phyloP scores from a whole-genome alignment of 2,113 vertebrate genomes.

The Collichthys lucidus region DNA sequence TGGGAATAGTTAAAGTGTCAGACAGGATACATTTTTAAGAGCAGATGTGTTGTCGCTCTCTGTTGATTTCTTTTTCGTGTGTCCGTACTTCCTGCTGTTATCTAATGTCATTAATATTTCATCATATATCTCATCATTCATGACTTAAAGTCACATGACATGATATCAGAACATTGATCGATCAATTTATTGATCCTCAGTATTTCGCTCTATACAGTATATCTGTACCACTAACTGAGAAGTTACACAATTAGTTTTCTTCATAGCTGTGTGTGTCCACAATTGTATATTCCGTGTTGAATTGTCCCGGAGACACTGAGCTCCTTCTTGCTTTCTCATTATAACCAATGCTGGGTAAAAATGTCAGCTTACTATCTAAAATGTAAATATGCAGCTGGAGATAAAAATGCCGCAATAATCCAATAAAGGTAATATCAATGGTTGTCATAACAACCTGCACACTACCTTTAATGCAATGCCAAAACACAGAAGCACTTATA shows the following conservation, averaged over 20 bases:
- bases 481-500: conserved; percentile 2
- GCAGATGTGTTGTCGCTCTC: too few species aligned
- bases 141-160: not conserved
- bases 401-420: conserved; percentile 53
- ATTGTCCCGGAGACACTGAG: conserved; percentile 18
- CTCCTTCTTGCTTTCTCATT: conserved; percentile 55
- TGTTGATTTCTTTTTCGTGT: not conserved
- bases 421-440: conserved; percentile 41
- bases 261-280: not conserved
- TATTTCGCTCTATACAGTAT: not conserved
- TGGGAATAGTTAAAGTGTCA: too few species aligned
- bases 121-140: not conserved
- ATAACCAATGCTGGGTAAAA: conserved; percentile 34
- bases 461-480: conserved; percentile 34
- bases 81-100: not conserved
- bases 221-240: not conserved
- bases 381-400: conserved; percentile 54
- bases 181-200: not conserved
- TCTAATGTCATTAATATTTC: not conserved
- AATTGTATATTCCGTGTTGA: not conserved
- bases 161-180: not conserved
- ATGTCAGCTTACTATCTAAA: conserved; percentile 60
- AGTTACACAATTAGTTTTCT: not conserved
- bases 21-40: too few species aligned
- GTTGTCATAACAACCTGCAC: conserved; percentile 60